These are phyloP conservation scores for Zoanthus sansibaricus DNA, from an alignment of 92 coral and sea anemone genomes.

Conservation along the genomic window DNA sequence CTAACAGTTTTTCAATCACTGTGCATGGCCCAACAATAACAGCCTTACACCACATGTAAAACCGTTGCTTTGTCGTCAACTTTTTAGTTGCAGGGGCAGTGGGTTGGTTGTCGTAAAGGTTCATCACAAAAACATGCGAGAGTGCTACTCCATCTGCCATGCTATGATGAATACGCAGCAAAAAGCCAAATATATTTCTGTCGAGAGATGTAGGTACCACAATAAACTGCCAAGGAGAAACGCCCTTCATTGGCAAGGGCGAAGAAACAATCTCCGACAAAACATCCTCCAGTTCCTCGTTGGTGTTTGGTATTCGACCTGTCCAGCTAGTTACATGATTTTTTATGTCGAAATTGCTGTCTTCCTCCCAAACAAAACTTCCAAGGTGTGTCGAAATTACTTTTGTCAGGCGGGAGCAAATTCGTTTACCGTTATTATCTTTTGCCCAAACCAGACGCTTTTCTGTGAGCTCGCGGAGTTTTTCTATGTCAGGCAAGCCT, in stretches of 20 bases:
- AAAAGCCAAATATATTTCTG: slow-evolving; percentile 72
- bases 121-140: slow-evolving; percentile 85
- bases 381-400: slow-evolving; percentile 78
- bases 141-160: slow-evolving; percentile 95
- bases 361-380: slow-evolving; percentile 90
- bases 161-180: slow-evolving; percentile 94
- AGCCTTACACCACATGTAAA: slow-evolving; percentile 97
- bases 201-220: slow-evolving; percentile 82
- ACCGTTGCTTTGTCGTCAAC: slow-evolving; percentile 88
- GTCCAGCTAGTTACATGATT: slow-evolving; percentile 85
- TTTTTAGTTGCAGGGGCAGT: slow-evolving; percentile 79
- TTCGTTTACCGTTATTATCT: slow-evolving; percentile 78
- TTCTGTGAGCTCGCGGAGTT: slow-evolving; percentile 73
- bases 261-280: slow-evolving; percentile 79
- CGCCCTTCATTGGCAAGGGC: slow-evolving; percentile 60
- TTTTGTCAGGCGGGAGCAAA: slow-evolving; percentile 87
- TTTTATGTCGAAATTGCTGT: slow-evolving; percentile 72
- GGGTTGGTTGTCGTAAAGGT: slow-evolving; percentile 90
- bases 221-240: slow-evolving; percentile 94
- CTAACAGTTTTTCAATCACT: slow-evolving; percentile 72
- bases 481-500: slow-evolving; percentile 82
- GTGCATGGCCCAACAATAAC: slow-evolving; percentile 79
- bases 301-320: slow-evolving; percentile 70
- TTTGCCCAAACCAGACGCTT: slow-evolving; percentile 84
- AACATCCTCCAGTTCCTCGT: slow-evolving; percentile 73